Evolutionary conservation across 2,888 invertebrate species (phyloP).

Genomic region (Leptinotarsa juncta): DNA sequence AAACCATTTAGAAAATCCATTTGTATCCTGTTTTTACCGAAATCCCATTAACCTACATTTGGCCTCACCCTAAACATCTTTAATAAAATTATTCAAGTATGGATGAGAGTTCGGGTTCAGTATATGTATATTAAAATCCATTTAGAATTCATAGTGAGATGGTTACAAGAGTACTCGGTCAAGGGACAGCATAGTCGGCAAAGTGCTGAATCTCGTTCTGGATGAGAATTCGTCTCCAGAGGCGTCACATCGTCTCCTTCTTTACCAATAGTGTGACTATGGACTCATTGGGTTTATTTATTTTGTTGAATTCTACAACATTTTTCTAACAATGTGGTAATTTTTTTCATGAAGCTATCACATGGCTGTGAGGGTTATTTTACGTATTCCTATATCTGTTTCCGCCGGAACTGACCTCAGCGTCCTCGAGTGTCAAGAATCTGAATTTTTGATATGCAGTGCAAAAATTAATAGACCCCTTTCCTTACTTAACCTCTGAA

Average conservation of each 20-base stretch:
- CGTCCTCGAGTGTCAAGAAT: no score
- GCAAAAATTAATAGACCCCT: no score
- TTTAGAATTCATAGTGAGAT: constrained; percentile 48
- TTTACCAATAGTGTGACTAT: no score
- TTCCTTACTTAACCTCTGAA: no score
- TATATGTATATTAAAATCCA: constrained; percentile 44
- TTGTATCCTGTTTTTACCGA: constrained; percentile 22
- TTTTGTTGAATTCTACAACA: no score
- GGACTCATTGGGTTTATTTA: no score
- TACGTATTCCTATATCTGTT: no score
- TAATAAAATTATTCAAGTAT: constrained; percentile 40
- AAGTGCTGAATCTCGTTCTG: constrained; percentile 16
- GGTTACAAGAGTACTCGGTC: constrained; percentile 47
- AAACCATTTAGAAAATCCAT: neutral
- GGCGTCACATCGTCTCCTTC: constrained; percentile 39
- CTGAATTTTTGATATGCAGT: no score
- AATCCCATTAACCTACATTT: constrained; percentile 38
- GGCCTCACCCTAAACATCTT: constrained; percentile 34
- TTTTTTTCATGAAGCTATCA: no score
- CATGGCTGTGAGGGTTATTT: no score
- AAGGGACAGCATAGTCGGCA: constrained; percentile 41
- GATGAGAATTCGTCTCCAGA: neutral
- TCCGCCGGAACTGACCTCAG: no score
- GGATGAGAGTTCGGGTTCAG: constrained; percentile 30
- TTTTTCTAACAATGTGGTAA: no score